Percentiles rank a stretch among this genome's conserved stretches.
phyloP scores from a whole-genome alignment of 30 jellyfish, hydroid and myxozoan genomes.

The Mastigias papua region DNA sequence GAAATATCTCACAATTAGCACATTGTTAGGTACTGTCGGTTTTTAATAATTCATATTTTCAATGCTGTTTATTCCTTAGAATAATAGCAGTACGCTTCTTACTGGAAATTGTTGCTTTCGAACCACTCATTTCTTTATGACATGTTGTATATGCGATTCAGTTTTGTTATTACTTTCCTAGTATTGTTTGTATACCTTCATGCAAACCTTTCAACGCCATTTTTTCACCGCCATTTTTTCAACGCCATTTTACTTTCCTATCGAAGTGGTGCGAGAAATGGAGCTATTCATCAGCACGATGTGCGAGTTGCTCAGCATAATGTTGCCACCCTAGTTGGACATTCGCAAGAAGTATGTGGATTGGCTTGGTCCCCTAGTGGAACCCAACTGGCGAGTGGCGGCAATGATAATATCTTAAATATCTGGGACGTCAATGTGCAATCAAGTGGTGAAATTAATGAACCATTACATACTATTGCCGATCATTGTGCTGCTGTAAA shows the following conservation, averaged over 20 bases:
- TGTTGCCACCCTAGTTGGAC: constrained; percentile 77
- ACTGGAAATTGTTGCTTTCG: too few species aligned
- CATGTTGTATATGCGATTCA: too few species aligned
- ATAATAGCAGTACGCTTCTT: too few species aligned
- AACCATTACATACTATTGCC: constrained; percentile 80
- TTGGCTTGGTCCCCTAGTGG: constrained; percentile 97
- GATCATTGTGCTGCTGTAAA: constrained; percentile 97
- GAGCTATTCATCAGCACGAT: constrained; percentile 91
- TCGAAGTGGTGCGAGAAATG: constrained; percentile 88
- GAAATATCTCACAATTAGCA: too few species aligned
- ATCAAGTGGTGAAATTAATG: constrained; percentile 51
- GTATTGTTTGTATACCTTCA: too few species aligned
- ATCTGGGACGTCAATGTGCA: constrained; percentile 87
- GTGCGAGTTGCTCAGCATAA: constrained; percentile 87
- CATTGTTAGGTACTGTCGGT: too few species aligned
- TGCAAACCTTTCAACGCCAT: too few species aligned
- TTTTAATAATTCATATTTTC: too few species aligned
- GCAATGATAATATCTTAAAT: constrained; percentile 84
- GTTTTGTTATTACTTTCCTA: too few species aligned
- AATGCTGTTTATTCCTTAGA: too few species aligned
- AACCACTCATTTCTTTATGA: too few species aligned
- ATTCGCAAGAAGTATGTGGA: constrained; percentile 93
- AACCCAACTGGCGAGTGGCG: constrained; percentile 92
- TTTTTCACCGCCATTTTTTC: neutral
- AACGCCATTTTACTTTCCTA: neutral